Conservation (phyloP, 2,113 vertebrate species). For the Corythaixoides concolor region DNA sequence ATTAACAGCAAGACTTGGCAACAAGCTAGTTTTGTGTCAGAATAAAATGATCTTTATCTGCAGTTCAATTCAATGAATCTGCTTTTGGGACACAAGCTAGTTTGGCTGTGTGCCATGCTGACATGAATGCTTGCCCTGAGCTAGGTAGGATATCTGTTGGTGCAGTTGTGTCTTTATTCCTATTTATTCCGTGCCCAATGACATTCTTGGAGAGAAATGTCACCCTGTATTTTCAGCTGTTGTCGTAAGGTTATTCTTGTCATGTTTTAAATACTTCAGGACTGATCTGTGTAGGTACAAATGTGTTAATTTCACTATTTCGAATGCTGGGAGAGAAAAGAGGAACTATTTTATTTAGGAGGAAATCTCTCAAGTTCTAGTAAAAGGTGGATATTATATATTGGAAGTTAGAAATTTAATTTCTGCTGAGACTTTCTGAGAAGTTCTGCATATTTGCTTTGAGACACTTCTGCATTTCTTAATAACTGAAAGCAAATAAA, state of each 20-base stretch:
- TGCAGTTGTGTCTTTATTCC: not conserved
- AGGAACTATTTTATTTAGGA: not conserved
- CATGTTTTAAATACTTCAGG: not conserved
- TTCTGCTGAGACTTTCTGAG: not conserved
- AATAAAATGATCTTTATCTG: not conserved
- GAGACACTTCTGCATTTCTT: not conserved
- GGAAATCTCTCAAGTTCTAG: not conserved
- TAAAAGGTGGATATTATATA: not conserved
- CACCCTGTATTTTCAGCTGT: not conserved
- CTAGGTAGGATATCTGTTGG: not conserved
- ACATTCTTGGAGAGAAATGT: not conserved
- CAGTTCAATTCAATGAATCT: not conserved
- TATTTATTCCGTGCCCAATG: not conserved
- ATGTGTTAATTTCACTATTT: not conserved
- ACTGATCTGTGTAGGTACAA: not conserved
- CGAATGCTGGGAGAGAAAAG: not conserved
- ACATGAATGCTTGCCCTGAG: not conserved
- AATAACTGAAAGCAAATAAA: constrained; percentile 21
- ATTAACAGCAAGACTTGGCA: not conserved
- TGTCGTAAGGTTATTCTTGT: not conserved
- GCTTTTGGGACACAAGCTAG: not conserved
- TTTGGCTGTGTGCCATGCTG: not conserved
- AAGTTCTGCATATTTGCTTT: constrained; percentile 7
- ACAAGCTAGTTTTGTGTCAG: not conserved
- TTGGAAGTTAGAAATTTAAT: not conserved